phyloP scores from a whole-genome alignment of 2,888 invertebrate species.

The Temnothorax ravouxi region DNA sequence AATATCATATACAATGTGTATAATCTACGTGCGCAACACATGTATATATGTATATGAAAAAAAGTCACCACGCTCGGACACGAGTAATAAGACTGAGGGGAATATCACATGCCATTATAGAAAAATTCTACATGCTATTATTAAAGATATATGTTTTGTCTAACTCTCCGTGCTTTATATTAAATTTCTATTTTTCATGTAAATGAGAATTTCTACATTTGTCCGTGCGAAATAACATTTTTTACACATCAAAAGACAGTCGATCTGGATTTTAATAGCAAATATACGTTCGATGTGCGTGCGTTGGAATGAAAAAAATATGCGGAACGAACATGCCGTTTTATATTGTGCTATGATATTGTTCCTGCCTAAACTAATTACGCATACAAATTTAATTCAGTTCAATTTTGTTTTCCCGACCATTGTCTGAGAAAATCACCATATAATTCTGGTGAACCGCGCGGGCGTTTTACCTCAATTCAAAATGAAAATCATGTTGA shows the following conservation, averaged over 20 bases:
- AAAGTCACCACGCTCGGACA: too few relatives aligned
- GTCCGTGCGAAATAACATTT: neutral
- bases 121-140: neutral
- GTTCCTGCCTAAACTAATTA: slow-evolving; percentile 6
- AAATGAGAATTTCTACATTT: neutral
- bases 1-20: neutral
- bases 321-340: neutral
- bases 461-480: neutral
- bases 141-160: neutral
- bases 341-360: neutral
- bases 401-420: neutral
- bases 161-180: neutral
- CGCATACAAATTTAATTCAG: neutral
- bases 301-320: slow-evolving; percentile 13
- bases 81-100: too few relatives aligned
- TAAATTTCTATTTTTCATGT: neutral
- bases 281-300: neutral
- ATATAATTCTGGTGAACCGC: neutral
- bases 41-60: too few relatives aligned
- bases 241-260: neutral
- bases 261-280: slow-evolving; percentile 19
- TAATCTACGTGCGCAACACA: too few relatives aligned
- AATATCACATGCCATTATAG: neutral
- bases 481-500: slow-evolving; percentile 33
- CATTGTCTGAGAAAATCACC: neutral